These are phyloP conservation scores for Eupleurogrammus muticus DNA, from an alignment of 2,797 vertebrate species.

Conservation along the genomic window DNA sequence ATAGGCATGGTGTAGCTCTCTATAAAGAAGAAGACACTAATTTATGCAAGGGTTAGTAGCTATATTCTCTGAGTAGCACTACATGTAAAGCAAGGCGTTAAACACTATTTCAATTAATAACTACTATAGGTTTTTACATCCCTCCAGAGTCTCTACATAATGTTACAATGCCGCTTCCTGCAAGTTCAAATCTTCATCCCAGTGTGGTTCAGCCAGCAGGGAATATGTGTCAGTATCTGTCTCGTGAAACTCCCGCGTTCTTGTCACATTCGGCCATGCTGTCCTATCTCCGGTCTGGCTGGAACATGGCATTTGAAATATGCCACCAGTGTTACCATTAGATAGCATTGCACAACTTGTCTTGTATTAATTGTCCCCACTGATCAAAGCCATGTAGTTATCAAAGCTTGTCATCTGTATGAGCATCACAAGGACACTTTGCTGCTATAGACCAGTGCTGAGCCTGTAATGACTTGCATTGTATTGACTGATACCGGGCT, in stretches of 20 bases:
- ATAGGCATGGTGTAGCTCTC: slow-evolving; percentile 13
- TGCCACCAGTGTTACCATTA: slow-evolving; percentile 41
- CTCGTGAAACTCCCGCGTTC: slow-evolving; percentile 5
- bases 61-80: slow-evolving; percentile 20
- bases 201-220: slow-evolving; percentile 10
- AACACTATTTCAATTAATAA: slow-evolving; percentile 21
- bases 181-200: slow-evolving; percentile 37
- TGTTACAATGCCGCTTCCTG: slow-evolving; percentile 11
- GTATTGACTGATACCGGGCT: slow-evolving; percentile 62
- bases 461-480: slow-evolving; percentile 61
- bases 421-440: slow-evolving; percentile 46
- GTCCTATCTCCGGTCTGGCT: slow-evolving; percentile 33
- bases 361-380: slow-evolving; percentile 41
- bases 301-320: slow-evolving; percentile 53
- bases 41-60: slow-evolving; percentile 14
- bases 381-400: slow-evolving; percentile 69
- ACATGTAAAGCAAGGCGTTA: slow-evolving; percentile 20
- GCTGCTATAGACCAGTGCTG: slow-evolving; percentile 58
- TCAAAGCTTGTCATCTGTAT: slow-evolving; percentile 68
- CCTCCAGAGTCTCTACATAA: not conserved
- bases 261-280: slow-evolving; percentile 29
- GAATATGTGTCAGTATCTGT: not conserved
- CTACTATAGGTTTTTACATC: slow-evolving; percentile 2
- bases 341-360: slow-evolving; percentile 46
- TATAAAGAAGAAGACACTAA: slow-evolving; percentile 11